Evolutionary conservation across 2,113 vertebrate genomes (phyloP).

Genomic region (Caranx melampygus): DNA sequence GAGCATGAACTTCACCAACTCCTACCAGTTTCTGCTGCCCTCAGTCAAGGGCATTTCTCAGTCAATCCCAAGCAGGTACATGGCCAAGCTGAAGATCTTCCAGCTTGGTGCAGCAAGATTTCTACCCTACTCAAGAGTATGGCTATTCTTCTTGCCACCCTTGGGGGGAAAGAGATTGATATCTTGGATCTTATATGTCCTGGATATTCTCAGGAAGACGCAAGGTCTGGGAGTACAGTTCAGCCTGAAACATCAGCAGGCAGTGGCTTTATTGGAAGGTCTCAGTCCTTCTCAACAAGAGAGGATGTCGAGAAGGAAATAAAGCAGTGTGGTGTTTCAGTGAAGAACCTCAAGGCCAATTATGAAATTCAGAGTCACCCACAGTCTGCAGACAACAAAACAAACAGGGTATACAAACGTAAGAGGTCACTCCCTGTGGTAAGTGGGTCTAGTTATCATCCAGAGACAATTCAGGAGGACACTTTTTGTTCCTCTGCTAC

Average conservation of each 20-base stretch:
- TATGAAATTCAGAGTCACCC: conserved; percentile 87
- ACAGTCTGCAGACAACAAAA: conserved; percentile 53
- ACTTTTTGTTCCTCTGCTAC: conserved; percentile 65
- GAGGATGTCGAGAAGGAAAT: conserved; percentile 94
- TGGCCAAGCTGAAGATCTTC: conserved; percentile 87
- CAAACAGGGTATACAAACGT: conserved; percentile 82
- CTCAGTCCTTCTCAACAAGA: conserved; percentile 90
- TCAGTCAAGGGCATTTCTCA: conserved; percentile 85
- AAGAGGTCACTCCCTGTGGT: conserved; percentile 83
- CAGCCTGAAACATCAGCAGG: conserved; percentile 60
- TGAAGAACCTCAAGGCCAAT: conserved; percentile 92
- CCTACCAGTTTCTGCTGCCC: conserved; percentile 83
- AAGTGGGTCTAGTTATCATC: conserved; percentile 67
- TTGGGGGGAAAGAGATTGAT: conserved; percentile 85
- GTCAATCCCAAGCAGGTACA: conserved; percentile 89
- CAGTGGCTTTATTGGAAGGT: conserved; percentile 83
- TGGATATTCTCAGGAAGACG: conserved; percentile 66
- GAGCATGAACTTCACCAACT: conserved; percentile 89
- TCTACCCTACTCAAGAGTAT: conserved; percentile 87
- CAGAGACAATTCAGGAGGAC: conserved; percentile 85
- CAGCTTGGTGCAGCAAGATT: conserved; percentile 89
- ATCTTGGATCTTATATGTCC: conserved; percentile 83
- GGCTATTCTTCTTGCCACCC: conserved; percentile 87
- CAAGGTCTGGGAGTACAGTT: conserved; percentile 53
- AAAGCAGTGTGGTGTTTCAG: conserved; percentile 92